phyloP scores from a whole-genome alignment of 2,888 invertebrate species.

The Oscheius sp. region DNA sequence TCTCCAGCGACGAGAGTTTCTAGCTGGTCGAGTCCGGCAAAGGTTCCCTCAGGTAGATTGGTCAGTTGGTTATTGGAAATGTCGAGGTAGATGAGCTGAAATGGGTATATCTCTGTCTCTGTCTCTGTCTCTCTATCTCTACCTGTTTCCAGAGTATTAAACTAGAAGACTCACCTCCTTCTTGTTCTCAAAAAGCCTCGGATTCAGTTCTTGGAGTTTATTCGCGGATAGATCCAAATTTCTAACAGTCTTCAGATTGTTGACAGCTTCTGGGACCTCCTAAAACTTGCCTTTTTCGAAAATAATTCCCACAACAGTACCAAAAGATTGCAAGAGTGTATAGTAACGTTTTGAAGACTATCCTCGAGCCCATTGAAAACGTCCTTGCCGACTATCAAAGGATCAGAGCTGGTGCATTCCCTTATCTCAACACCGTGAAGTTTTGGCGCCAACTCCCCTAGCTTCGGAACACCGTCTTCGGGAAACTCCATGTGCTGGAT shows the following conservation, averaged over 20 bases:
- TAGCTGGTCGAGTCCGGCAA: slow-evolving; percentile 84
- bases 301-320: slow-evolving; percentile 30
- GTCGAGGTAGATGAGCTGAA: slow-evolving; percentile 83
- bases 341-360: slow-evolving; percentile 54
- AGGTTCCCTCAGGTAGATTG: slow-evolving; percentile 86
- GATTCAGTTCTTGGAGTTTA: slow-evolving; percentile 47
- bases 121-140: too few species aligned
- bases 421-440: slow-evolving; percentile 53
- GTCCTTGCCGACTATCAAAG: slow-evolving; percentile 43
- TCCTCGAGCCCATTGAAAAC: slow-evolving; percentile 53
- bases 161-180: slow-evolving; percentile 1
- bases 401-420: slow-evolving; percentile 51
- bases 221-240: slow-evolving; percentile 45
- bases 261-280: slow-evolving; percentile 47
- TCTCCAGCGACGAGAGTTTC: slow-evolving; percentile 81
- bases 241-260: slow-evolving; percentile 37
- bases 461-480: slow-evolving; percentile 44
- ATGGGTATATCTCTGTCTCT: slow-evolving; percentile 4
- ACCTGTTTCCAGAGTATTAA: too few species aligned
- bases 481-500: slow-evolving; percentile 64
- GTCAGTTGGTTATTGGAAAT: slow-evolving; percentile 89
- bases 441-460: slow-evolving; percentile 48
- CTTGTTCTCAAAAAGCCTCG: slow-evolving; percentile 46
- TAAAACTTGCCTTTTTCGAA: slow-evolving; percentile 26
- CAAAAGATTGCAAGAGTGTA: slow-evolving; percentile 63